Base-by-base conservation (phyloP, 1,140 invertebrate genomes). In the Phortica variegata region DNA sequence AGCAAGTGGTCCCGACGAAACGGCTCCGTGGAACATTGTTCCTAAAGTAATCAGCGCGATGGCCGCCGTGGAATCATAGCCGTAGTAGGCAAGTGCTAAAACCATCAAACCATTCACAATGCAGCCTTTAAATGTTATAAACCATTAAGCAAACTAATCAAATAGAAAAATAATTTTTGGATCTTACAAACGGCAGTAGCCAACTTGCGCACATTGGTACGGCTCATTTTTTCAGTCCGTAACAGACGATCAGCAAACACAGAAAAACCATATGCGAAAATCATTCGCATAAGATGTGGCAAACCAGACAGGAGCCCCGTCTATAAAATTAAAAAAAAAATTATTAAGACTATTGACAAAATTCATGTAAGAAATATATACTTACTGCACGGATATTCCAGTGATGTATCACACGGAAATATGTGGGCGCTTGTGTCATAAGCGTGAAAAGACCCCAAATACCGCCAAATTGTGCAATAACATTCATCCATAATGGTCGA, bases 391-490 rank as follows among this genome's bases (percentile, higher is more conserved):
- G 81, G 15, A 94, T 86, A 55, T 90, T 82, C 80, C 88, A 91
- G 47, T 90, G 86, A 43, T 95, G 85, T 23, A 94, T 84, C 56
- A 87, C 84, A 47, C 86, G 87, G 65, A 96, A 86, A 69, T 93
- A 96, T 1, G 87, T 89, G 0, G 93, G 93, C 0, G 90, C 80
- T 58, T 91, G 85, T 1, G 89, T 90, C 70, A 94, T 84, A 40
- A 94, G 77, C 0, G 89, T 94, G 49, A 93, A 89, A 26, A 92
- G 83, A 2, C 89, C 89, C 90, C 91, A 96, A 58, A 89, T 84
- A 36, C 85, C 83, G 9, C 89, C 87, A 80, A 88, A 88, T 66
- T 95, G 88, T 1, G 85, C 83, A 1, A 87, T 61, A 36, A 87
- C 81, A 41, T 88, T 84, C 18, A 90, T 83, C 88, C 88, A 93